These are phyloP conservation scores for Wasmannia auropunctata DNA, from an alignment of 1,140 invertebrate species.

Conservation along the genomic window DNA sequence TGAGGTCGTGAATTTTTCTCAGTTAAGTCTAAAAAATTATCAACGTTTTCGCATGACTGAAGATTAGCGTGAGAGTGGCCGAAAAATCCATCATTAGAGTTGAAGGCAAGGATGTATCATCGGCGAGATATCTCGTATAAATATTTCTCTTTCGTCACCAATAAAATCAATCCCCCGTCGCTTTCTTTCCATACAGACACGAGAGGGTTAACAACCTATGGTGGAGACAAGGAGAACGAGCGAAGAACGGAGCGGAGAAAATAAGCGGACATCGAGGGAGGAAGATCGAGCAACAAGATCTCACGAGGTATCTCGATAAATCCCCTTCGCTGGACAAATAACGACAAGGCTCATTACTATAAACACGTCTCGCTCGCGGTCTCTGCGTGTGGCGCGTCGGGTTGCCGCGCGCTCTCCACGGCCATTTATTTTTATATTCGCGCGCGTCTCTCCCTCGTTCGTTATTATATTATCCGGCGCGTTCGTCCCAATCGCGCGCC, in stretches of 20 bases:
- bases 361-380: constrained; percentile 82
- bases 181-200: constrained; percentile 11
- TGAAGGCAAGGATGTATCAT: neutral
- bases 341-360: constrained; percentile 85
- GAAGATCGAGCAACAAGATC: constrained; percentile 79
- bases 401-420: constrained; percentile 61
- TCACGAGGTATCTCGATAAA: constrained; percentile 84
- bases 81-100: neutral
- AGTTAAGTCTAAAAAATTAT: no score
- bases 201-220: constrained; percentile 51
- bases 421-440: constrained; percentile 72
- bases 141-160: constrained; percentile 15
- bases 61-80: neutral
- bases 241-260: constrained; percentile 43
- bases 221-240: constrained; percentile 2
- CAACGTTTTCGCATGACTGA: no score
- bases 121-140: neutral
- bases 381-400: constrained; percentile 81
- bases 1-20: no score
- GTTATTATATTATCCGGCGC: constrained; percentile 71
- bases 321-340: constrained; percentile 84
- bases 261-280: constrained; percentile 61
- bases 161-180: constrained; percentile 29
- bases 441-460: constrained; percentile 53
- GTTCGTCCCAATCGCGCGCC: constrained; percentile 62